Evolutionary conservation across 2,888 invertebrate species (phyloP).

Genomic region (Ypsolopha sequella): DNA sequence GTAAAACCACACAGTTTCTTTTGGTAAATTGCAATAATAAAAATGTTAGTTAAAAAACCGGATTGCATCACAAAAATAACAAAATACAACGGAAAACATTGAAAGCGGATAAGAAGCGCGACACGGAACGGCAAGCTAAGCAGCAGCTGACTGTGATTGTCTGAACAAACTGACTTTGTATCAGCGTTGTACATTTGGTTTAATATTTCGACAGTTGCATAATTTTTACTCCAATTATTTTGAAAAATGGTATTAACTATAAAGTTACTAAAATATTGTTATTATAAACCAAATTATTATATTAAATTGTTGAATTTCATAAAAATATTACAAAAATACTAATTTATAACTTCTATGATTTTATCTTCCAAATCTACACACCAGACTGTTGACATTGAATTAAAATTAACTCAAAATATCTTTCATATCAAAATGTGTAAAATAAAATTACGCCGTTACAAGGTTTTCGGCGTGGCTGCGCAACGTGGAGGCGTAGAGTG

Average conservation of each 20-base stretch:
- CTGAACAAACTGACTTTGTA: constrained; percentile 47
- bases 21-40: constrained; percentile 48
- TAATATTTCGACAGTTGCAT: no score
- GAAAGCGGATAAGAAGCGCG: constrained; percentile 73
- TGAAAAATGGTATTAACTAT: no score
- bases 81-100: constrained; percentile 72
- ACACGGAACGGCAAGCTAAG: constrained; percentile 77
- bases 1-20: constrained; percentile 50
- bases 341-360: no score
- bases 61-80: constrained; percentile 71
- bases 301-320: no score
- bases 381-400: no score
- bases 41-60: constrained; percentile 59
- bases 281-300: no score
- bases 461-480: constrained; percentile 46
- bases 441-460: constrained; percentile 29
- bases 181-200: constrained; percentile 16
- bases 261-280: no score
- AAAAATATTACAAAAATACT: no score
- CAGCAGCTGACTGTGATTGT: constrained; percentile 74
- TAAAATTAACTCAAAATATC: no score
- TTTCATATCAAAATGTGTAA: no score
- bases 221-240: no score
- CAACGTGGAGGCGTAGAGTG: constrained; percentile 64
- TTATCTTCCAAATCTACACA: no score